Conservation (phyloP, 2,797 vertebrate genomes). For the Bovichtus variegatus region DNA sequence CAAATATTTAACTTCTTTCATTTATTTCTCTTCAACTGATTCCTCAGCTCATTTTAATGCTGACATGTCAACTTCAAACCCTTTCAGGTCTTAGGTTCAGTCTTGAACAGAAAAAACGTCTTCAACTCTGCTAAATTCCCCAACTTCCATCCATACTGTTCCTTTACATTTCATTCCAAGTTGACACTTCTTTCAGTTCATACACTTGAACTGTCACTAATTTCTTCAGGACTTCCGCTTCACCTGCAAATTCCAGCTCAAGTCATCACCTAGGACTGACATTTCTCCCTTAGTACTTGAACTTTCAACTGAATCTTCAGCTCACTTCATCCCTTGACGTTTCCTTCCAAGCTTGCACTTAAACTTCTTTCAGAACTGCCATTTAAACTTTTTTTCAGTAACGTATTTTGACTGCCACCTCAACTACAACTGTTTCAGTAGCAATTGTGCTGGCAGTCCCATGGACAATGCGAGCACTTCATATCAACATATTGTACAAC, state of each 20-base stretch:
- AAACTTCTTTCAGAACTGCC: not conserved
- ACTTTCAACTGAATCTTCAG: too few relatives aligned
- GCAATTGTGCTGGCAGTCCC: not conserved
- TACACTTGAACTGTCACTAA: not conserved
- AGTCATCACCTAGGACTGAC: not conserved
- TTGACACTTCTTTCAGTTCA: not conserved
- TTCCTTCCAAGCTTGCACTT: not conserved
- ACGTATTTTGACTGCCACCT: not conserved
- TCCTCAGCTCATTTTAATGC: too few relatives aligned
- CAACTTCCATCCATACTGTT: not conserved
- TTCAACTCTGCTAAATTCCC: not conserved
- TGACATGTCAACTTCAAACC: not conserved
- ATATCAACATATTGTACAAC: not conserved
- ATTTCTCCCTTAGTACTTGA: not conserved
- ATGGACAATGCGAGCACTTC: not conserved
- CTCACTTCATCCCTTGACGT: not conserved
- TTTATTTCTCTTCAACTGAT: not conserved
- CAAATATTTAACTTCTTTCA: not conserved
- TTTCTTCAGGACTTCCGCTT: too few relatives aligned
- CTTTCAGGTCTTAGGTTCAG: not conserved
- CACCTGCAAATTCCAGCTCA: too few relatives aligned
- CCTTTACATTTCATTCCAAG: not conserved
- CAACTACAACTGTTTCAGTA: not conserved
- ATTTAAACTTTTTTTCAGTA: not conserved
- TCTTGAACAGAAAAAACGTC: not conserved